These are phyloP conservation scores for Heterodera filipjevi DNA, from an alignment of 2,888 invertebrate species.

Conservation along the genomic window DNA sequence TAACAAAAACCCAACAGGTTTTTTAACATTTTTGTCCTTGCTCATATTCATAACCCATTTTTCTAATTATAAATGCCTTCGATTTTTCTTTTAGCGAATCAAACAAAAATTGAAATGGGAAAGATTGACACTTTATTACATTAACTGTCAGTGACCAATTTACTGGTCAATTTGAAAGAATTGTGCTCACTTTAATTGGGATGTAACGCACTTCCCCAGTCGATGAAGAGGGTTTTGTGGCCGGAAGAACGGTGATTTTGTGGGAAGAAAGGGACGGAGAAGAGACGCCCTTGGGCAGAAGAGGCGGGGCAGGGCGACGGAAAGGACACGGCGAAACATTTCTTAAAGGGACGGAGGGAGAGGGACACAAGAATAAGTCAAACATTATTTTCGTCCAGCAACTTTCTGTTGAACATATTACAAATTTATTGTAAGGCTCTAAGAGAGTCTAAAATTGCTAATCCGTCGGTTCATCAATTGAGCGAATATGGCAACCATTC, in stretches of 20 bases:
- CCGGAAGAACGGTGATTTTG: constrained; percentile 3
- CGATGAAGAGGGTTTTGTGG: neutral
- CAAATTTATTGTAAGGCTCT: no score
- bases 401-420: no score
- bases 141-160: neutral
- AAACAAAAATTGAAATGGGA: neutral
- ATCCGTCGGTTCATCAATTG: no score
- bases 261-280: neutral
- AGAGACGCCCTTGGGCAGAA: neutral
- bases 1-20: neutral
- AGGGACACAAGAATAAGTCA: no score
- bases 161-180: neutral
- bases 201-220: neutral
- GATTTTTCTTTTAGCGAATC: neutral
- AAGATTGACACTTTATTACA: neutral
- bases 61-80: neutral
- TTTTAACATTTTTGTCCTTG: neutral
- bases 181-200: neutral
- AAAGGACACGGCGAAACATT: neutral
- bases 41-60: neutral
- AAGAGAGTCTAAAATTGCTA: no score
- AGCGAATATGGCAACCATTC: no score
- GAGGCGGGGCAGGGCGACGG: neutral
- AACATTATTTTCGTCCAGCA: no score
- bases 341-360: neutral